Percentiles rank a stretch among this genome's conserved stretches.
These are phyloP conservation scores for Gopherus flavomarginatus DNA, from an alignment of 2,113 vertebrate species.

Conservation along the genomic window DNA sequence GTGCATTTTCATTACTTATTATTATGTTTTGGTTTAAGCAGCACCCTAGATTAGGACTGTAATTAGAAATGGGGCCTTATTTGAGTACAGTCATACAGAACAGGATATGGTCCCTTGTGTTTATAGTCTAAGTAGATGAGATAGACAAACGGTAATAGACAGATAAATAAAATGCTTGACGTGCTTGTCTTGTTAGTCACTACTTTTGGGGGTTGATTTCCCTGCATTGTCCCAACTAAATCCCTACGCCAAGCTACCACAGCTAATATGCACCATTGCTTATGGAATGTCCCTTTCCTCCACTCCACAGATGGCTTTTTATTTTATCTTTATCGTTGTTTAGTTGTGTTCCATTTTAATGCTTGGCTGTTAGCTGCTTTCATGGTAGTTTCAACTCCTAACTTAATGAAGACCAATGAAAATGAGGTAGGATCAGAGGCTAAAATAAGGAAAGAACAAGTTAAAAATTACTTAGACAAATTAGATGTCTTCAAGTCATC, in stretches of 20 bases:
- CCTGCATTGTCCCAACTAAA: neutral
- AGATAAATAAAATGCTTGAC: slow-evolving; percentile 55
- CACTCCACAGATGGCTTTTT: rapidly evolving
- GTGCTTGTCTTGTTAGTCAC: slow-evolving; percentile 47
- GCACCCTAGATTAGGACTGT: slow-evolving; percentile 60
- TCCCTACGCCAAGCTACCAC: neutral
- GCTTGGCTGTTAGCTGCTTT: neutral
- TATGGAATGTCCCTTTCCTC: neutral
- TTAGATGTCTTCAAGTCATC: too few relatives aligned
- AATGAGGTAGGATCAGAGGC: too few relatives aligned
- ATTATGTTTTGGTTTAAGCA: slow-evolving; percentile 65
- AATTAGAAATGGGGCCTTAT: slow-evolving; percentile 54
- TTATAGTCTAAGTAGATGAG: slow-evolving; percentile 70
- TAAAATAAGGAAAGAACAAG: too few relatives aligned
- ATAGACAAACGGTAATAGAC: slow-evolving; percentile 57
- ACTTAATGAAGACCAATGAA: neutral
- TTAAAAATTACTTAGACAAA: too few relatives aligned
- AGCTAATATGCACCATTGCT: rapidly evolving
- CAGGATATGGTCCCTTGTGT: slow-evolving; percentile 57
- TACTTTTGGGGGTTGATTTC: slow-evolving; percentile 35
- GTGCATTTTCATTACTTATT: slow-evolving; percentile 68
- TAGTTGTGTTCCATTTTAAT: neutral
- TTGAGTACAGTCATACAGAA: slow-evolving; percentile 40
- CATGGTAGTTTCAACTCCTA: neutral
- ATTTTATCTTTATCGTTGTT: neutral